Evolutionary conservation across 2,888 invertebrate genomes (phyloP), one percentile per base, ranked within the genome.

Genomic region (Agriotes lineatus): DNA sequence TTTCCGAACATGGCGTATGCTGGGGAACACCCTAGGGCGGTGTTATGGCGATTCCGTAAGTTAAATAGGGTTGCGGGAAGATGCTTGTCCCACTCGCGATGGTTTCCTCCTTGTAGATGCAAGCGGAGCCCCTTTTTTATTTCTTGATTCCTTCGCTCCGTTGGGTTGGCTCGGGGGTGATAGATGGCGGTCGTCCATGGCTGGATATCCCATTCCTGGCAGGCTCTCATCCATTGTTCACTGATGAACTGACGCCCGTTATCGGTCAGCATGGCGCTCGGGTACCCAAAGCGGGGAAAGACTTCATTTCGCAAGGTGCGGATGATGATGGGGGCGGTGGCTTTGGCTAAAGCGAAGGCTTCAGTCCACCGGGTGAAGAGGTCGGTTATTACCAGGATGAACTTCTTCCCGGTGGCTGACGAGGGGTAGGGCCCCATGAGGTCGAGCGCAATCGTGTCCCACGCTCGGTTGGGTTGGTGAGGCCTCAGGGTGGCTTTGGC

Each of bases 181-280:
- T 48, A 48, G n/a, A 12, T 20, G 22, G 48, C 48, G 0, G 48
- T 48, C 20, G 48, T 48, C 48, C 48, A 48, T n/a, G n/a, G n/a
- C n/a, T n/a, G n/a, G 2, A 35, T 9, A 2, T 35, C 9, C 35
- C 35, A 35, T 9, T 35, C 1, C 10, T 35, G 35, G 35, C 9
- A 35, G 4, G 35, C 35, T 12, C 12, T 12, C 9, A 2, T 9
- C 35, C 35, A 35, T 9, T 9, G 9, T 9, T 9, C 10, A 12
- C 35, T 35, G 35, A 35, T 35, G 9, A 35, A 35, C 9, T 35
- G 35, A 2, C 35, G 35, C 4, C 35, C 35, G 35, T 35, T 35
- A 12, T 35, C 35, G 35, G 4, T 35, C 2, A 35, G 35, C 10
- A 35, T 2, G 2, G 9, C 9, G 35, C 35, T 35, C 10, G 35